Evolutionary conservation across 2,113 vertebrate genomes (phyloP).

Genomic region (Erythrolamprus reginae): DNA sequence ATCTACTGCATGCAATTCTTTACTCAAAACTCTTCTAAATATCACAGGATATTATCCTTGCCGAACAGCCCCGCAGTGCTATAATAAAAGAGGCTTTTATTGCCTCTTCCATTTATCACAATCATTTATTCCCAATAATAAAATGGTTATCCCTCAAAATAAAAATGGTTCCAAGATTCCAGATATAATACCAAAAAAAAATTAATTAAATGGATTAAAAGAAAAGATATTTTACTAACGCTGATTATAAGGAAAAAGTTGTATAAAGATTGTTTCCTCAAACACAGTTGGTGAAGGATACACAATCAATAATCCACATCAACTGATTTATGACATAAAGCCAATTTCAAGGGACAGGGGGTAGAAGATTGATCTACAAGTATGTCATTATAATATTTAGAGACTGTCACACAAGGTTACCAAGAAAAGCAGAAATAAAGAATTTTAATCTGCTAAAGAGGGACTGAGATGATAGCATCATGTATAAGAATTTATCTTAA

Average conservation of each 20-base stretch:
- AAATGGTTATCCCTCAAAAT: conserved; percentile 37
- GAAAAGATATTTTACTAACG: neutral
- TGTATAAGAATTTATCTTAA: accelerated
- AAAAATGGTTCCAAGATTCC: conserved; percentile 32
- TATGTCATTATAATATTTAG: neutral
- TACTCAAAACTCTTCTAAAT: conserved; percentile 49
- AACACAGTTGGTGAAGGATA: neutral
- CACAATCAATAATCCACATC: neutral
- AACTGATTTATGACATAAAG: neutral
- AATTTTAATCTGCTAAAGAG: neutral
- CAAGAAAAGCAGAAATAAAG: neutral
- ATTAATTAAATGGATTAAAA: conserved; percentile 22
- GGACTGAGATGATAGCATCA: neutral
- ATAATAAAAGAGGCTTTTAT: conserved; percentile 61
- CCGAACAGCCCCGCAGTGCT: conserved; percentile 45
- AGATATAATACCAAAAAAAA: conserved; percentile 13
- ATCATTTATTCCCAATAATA: conserved; percentile 46
- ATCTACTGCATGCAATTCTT: conserved; percentile 53
- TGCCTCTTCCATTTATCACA: conserved; percentile 53
- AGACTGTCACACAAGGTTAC: neutral
- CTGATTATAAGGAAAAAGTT: neutral
- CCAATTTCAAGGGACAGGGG: too few species aligned
- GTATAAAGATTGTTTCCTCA: neutral
- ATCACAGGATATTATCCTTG: conserved; percentile 37
- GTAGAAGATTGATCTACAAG: neutral